These are phyloP conservation scores for Pristiophorus japonicus DNA, from an alignment of 2,113 vertebrate genomes.

Conservation along the genomic window DNA sequence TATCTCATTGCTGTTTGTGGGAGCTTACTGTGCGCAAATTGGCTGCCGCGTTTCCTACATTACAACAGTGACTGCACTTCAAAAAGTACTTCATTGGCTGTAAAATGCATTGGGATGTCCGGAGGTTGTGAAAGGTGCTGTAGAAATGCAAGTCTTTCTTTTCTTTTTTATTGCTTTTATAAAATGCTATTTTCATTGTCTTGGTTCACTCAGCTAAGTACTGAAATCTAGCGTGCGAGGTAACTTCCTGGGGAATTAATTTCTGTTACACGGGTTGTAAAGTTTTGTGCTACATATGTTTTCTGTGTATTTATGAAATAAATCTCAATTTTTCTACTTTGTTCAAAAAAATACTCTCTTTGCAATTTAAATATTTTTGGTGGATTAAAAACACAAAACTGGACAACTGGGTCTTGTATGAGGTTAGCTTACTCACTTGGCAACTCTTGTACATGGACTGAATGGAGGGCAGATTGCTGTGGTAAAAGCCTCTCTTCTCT, in stretches of 20 bases:
- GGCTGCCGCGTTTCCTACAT: too few species aligned
- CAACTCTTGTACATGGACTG: not conserved
- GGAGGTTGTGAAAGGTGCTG: too few species aligned
- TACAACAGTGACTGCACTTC: too few species aligned
- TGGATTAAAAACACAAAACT: not conserved
- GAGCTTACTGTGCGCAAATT: too few species aligned
- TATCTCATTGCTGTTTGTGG: too few species aligned
- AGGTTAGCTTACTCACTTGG: not conserved
- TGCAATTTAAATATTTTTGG: not conserved
- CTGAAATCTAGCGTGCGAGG: not conserved
- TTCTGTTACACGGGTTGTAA: too few species aligned
- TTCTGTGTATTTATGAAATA: not conserved
- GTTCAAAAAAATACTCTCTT: not conserved
- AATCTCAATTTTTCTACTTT: not conserved
- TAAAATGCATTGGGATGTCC: too few species aligned
- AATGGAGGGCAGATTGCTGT: not conserved
- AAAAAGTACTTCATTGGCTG: too few species aligned
- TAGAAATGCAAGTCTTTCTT: too few species aligned
- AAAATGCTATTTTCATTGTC: not conserved
- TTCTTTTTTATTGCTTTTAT: too few species aligned
- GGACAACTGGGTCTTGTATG: not conserved
- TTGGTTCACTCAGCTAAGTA: not conserved
- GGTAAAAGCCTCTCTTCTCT: not conserved
- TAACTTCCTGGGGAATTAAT: too few species aligned
- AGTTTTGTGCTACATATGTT: not conserved